Evolutionary conservation across 2,888 invertebrate genomes (phyloP).

Genomic region (Crioceris asparagi): DNA sequence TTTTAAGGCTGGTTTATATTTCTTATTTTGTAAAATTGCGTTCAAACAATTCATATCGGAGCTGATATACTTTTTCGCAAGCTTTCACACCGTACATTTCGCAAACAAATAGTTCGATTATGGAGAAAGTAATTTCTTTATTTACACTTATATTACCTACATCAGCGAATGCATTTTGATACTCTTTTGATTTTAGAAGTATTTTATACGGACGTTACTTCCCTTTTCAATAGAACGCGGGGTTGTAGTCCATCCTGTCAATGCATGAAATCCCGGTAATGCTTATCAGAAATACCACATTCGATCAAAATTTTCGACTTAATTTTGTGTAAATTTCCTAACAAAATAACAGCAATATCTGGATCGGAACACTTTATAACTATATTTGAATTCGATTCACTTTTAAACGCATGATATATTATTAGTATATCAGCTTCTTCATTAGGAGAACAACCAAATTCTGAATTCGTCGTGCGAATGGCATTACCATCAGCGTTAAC

Average conservation of each 20-base stretch:
- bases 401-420: conserved; percentile 5
- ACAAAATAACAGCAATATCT: no score
- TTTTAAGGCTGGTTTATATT: no score
- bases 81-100: no score
- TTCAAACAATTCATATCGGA: no score
- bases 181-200: no score
- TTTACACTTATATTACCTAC: no score
- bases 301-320: conserved; percentile 9
- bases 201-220: no score
- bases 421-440: background rate
- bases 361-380: conserved; percentile 9
- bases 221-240: conserved; percentile 3
- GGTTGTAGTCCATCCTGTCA: conserved; percentile 3
- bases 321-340: conserved; percentile 8
- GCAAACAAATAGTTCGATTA: no score
- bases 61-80: no score
- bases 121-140: no score
- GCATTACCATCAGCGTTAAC: background rate
- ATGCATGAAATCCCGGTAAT: conserved; percentile 4
- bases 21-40: no score
- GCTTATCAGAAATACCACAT: conserved; percentile 7
- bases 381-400: conserved; percentile 2
- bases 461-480: conserved; percentile 1
- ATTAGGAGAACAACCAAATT: conserved; percentile 1
- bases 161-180: no score